Evolutionary conservation across 2,797 vertebrate genomes (phyloP).

Genomic region (Furcifer pardalis): DNA sequence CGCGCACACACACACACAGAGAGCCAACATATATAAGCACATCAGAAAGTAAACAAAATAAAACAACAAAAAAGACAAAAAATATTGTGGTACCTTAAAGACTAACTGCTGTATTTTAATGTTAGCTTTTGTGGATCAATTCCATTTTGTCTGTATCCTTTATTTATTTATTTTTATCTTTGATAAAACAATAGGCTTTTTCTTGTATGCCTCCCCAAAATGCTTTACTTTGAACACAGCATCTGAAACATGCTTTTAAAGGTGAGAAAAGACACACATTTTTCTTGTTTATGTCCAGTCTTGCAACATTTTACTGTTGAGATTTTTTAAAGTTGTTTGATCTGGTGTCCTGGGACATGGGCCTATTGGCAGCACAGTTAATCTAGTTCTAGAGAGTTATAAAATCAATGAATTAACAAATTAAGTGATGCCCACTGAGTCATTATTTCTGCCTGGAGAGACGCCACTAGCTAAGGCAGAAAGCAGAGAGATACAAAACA

Average conservation of each 20-base stretch:
- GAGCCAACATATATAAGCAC: too few relatives aligned
- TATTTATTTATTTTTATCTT: background rate
- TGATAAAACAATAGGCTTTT: background rate
- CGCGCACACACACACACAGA: too few relatives aligned
- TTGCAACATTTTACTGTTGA: background rate
- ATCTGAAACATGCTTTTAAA: background rate
- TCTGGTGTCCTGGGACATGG: background rate
- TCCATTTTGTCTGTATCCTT: too few relatives aligned
- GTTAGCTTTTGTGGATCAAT: too few relatives aligned
- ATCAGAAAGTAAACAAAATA: too few relatives aligned
- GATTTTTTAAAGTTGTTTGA: background rate
- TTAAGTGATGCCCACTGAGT: background rate
- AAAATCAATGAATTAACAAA: background rate
- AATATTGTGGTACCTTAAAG: too few relatives aligned
- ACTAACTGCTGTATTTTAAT: too few relatives aligned
- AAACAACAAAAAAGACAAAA: too few relatives aligned
- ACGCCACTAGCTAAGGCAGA: fast-evolving
- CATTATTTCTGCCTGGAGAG: fast-evolving
- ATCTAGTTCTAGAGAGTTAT: background rate
- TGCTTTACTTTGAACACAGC: background rate
- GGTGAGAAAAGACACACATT: background rate
- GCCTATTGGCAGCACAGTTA: background rate
- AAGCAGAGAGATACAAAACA: background rate
- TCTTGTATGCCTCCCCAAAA: background rate
- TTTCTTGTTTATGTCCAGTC: background rate